A percentile compares a stretch with the other conserved stretches of the same genome.
Evolutionary conservation across 2,888 invertebrate species (phyloP).

Genomic region (Trachelus tabidus): DNA sequence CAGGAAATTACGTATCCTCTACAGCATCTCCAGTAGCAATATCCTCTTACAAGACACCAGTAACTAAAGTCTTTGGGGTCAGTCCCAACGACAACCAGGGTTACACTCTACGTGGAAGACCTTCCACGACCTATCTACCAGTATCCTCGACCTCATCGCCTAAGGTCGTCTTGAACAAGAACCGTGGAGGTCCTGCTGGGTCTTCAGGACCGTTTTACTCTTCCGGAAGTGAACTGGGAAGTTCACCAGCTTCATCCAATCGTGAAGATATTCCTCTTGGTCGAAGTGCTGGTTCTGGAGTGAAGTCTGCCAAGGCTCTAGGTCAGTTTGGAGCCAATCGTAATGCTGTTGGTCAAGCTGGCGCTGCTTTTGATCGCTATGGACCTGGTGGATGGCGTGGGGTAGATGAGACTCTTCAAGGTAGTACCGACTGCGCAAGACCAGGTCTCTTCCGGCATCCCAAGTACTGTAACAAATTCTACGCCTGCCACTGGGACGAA

Average conservation of each 20-base stretch:
- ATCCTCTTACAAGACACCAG: conserved; percentile 21
- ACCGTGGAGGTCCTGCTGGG: neutral
- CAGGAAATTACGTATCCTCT: conserved; percentile 9
- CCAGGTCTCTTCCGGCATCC: conserved; percentile 75
- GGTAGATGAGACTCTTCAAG: conserved; percentile 67
- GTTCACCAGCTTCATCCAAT: conserved; percentile 3
- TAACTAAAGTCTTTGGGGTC: conserved; percentile 22
- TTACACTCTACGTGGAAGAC: conserved; percentile 15
- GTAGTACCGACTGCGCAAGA: conserved; percentile 66
- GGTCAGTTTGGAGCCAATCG: conserved; percentile 30
- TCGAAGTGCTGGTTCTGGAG: conserved; percentile 4
- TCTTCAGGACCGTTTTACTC: neutral
- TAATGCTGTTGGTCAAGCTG: conserved; percentile 54
- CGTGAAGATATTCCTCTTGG: neutral
- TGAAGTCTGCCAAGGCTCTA: conserved; percentile 6
- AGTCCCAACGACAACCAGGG: neutral
- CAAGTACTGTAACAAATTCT: conserved; percentile 84
- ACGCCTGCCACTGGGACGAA: conserved; percentile 84
- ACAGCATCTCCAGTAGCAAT: conserved; percentile 4
- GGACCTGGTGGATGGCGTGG: conserved; percentile 74
- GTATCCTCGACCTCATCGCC: conserved; percentile 20
- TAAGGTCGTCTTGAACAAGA: neutral
- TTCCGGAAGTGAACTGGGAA: neutral
- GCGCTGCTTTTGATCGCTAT: conserved; percentile 71
- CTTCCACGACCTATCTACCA: conserved; percentile 27